Conservation (phyloP, 2,888 invertebrate genomes). For the Coenonympha arcania region DNA sequence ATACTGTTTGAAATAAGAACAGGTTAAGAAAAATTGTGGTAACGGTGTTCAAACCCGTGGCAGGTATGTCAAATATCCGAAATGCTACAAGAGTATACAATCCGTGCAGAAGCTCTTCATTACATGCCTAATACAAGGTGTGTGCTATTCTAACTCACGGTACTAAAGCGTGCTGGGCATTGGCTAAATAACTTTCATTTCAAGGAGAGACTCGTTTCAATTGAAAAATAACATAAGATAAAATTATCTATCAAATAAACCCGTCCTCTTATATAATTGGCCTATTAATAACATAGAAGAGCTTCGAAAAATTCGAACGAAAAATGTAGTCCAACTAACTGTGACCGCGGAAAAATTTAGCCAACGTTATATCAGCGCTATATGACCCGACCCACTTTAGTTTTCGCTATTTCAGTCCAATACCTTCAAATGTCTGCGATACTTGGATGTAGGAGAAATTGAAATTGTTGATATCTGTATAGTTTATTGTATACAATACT, state of each 20-base stretch:
- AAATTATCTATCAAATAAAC: background rate
- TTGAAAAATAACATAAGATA: background rate
- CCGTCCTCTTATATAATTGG: background rate
- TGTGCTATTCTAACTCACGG: no score
- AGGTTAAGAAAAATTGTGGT: no score
- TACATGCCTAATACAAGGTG: no score
- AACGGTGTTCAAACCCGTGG: no score
- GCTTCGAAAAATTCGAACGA: constrained; percentile 7
- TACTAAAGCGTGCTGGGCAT: background rate
- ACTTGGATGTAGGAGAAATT: background rate
- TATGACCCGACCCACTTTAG: constrained; percentile 10
- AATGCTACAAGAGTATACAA: no score
- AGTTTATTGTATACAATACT: background rate
- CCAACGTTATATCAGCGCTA: background rate
- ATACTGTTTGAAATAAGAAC: no score
- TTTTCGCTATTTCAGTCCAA: constrained; percentile 10
- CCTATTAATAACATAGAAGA: constrained; percentile 1
- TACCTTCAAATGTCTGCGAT: constrained; percentile 1
- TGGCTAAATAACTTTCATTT: no score
- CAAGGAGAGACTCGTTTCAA: background rate
- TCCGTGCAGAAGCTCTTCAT: no score
- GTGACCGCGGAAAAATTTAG: background rate
- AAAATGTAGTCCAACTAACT: constrained; percentile 2
- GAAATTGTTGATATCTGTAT: background rate
- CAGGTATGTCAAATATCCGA: no score